Base-by-base conservation (phyloP, 35 echinoderm and acorn worm genomes). In the Ptychodera flava region DNA sequence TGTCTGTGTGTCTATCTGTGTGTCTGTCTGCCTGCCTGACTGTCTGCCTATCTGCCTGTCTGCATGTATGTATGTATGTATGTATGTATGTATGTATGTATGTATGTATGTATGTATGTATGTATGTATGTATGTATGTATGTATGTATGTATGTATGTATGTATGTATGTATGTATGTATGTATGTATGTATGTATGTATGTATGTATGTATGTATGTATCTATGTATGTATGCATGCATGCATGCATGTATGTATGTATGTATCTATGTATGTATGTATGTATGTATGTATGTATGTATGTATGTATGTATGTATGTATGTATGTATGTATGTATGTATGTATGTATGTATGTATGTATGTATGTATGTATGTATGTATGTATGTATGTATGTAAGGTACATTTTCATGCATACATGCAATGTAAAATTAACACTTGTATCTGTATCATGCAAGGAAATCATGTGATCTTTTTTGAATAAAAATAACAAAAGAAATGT, bases 41-140 rank as follows among this genome's bases (percentile, higher is more conserved):
- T n/a, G n/a, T n/a, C n/a, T n/a, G n/a, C n/a, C n/a, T n/a, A n/a
- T n/a, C n/a, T n/a, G n/a, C n/a, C n/a, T n/a, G n/a, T n/a, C n/a
- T n/a, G n/a, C n/a, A n/a, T n/a, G n/a, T n/a, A n/a, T n/a, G n/a
- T n/a, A n/a, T n/a, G n/a, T n/a, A n/a, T n/a, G n/a, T n/a, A n/a
- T n/a, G n/a, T n/a, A n/a, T n/a, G n/a, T n/a, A 64, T 64, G 45
- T 64, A 64, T 64, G 45, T 64, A 64, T 64, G 45, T 64, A 64
- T 64, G 45, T 64, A 64, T 64, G 45, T 64, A 64, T 64, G 45
- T 64, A 64, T 64, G 45, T 64, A 64, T 64, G 45, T 64, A 64
- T 64, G 45, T 64, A 64, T 64, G 45, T 64, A 64, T 64, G 45
- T 64, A 64, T 64, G 45, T 64, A 64, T 64, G 45, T 64, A 64